Conservation (phyloP, 2,113 vertebrate species). For the Sylvicapra grimmia region DNA sequence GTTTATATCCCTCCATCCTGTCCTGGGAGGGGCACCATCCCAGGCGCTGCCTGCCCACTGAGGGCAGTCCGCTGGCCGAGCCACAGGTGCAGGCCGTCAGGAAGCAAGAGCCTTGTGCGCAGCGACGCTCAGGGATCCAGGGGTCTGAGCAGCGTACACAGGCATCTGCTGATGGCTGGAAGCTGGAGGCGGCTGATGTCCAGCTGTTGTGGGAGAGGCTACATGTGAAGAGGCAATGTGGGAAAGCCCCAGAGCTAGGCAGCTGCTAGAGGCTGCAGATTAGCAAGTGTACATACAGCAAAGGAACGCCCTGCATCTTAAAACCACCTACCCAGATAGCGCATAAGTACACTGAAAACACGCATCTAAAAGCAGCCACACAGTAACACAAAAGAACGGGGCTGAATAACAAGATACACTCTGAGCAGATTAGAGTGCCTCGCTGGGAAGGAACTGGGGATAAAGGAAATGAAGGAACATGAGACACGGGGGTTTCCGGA, state of each 20-base stretch:
- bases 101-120: rapidly evolving
- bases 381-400: background rate
- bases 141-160: rapidly evolving
- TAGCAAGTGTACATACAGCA: background rate
- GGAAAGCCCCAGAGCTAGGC: rapidly evolving
- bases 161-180: background rate
- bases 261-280: background rate
- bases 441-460: background rate
- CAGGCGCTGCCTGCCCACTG: background rate
- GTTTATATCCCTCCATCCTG: background rate
- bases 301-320: background rate
- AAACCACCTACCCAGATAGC: background rate
- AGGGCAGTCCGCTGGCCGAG: background rate
- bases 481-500: rapidly evolving
- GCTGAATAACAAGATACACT: background rate
- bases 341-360: rapidly evolving
- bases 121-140: background rate
- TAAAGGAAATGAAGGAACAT: background rate
- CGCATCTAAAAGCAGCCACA: rapidly evolving
- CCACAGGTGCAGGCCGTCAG: background rate
- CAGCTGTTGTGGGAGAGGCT: background rate
- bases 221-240: rapidly evolving
- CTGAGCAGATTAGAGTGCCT: background rate
- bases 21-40: background rate
- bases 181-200: background rate